phyloP scores from a whole-genome alignment of 2,888 invertebrate genomes.

The Papilio elwesi region DNA sequence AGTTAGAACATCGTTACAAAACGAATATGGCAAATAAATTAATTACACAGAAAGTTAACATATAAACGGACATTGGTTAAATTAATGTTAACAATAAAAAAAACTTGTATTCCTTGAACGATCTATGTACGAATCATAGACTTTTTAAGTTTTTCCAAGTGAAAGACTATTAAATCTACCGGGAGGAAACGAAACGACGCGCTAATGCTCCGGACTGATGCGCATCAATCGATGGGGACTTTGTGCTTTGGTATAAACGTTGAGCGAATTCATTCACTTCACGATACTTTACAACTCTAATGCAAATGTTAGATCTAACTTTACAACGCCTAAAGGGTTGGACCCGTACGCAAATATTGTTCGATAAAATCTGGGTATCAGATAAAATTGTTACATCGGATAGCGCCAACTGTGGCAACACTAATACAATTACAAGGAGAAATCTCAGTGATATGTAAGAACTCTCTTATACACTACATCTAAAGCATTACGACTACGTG shows the following conservation, averaged over 20 bases:
- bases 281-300: constrained; percentile 79
- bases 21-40: constrained; percentile 36
- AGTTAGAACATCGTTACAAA: constrained; percentile 39
- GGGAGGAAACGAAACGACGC: constrained; percentile 68
- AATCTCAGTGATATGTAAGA: constrained; percentile 84
- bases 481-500: constrained; percentile 78
- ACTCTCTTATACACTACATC: constrained; percentile 79
- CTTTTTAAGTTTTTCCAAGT: constrained; percentile 78
- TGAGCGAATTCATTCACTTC: constrained; percentile 81
- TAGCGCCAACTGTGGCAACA: constrained; percentile 63
- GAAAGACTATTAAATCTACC: constrained; percentile 83
- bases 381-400: constrained; percentile 71
- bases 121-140: constrained; percentile 67
- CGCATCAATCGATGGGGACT: constrained; percentile 81
- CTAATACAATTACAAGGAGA: constrained; percentile 79
- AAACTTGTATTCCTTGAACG: constrained; percentile 56
- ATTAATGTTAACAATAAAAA: constrained; percentile 44
- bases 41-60: constrained; percentile 49
- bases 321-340: constrained; percentile 82
- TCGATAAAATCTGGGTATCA: constrained; percentile 68
- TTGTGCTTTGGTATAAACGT: constrained; percentile 84
- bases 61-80: constrained; percentile 36
- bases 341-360: constrained; percentile 81
- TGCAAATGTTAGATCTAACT: constrained; percentile 80
- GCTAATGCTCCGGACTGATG: constrained; percentile 72